These are phyloP conservation scores for Strigamia transsilvanica DNA, from an alignment of 2,888 invertebrate species.

Conservation along the genomic window DNA sequence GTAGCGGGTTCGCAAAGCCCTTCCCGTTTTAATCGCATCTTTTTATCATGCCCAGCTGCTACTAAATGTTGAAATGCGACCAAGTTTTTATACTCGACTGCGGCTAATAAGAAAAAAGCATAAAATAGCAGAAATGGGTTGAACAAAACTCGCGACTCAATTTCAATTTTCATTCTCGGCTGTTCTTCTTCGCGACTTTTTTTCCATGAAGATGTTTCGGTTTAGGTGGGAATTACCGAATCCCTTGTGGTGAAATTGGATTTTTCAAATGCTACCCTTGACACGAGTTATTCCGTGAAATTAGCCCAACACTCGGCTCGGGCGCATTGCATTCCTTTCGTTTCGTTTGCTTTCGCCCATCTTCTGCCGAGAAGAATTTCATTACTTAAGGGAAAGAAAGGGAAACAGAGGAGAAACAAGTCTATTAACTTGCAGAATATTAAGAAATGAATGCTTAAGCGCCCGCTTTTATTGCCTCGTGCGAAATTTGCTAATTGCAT, in stretches of 20 bases:
- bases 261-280: not conserved
- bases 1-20: not conserved
- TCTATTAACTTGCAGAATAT: not conserved
- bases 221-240: too few species aligned
- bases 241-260: not conserved
- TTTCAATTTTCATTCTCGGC: not conserved
- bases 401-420: not conserved
- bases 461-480: not conserved
- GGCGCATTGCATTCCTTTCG: not conserved
- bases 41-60: constrained; percentile 1
- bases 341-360: not conserved
- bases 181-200: too few species aligned
- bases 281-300: not conserved
- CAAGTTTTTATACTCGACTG: not conserved
- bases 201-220: too few species aligned
- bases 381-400: not conserved
- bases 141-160: not conserved
- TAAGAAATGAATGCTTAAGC: not conserved
- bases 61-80: not conserved
- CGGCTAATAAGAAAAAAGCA: not conserved
- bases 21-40: not conserved
- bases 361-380: not conserved
- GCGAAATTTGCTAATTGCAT: too few species aligned
- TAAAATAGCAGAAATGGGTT: not conserved
- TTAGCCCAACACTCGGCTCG: not conserved